Conservation (phyloP, 2,797 vertebrate genomes). For the Yasuhikotakia modesta region DNA sequence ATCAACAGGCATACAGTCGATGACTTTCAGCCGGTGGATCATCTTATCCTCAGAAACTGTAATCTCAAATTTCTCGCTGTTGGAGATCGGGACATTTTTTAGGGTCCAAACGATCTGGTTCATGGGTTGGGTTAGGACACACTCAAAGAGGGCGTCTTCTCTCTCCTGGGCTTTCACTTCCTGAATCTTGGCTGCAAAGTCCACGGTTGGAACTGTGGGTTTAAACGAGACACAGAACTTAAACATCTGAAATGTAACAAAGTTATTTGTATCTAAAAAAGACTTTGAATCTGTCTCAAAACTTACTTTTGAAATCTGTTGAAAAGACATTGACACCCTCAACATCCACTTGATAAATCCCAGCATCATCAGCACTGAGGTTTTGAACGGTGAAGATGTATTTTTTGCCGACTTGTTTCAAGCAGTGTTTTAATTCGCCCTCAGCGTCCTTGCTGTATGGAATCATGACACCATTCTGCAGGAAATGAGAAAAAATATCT, state of each 20-base stretch:
- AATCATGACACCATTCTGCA: conserved; percentile 84
- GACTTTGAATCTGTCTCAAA: not conserved
- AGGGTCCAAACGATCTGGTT: conserved; percentile 78
- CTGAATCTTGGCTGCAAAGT: conserved; percentile 79
- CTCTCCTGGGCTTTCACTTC: conserved; percentile 79
- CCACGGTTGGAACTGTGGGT: conserved; percentile 69
- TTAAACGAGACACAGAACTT: conserved; percentile 14
- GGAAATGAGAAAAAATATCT: not conserved
- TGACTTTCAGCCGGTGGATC: conserved; percentile 82
- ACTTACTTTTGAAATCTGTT: conserved; percentile 83
- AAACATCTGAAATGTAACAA: not conserved
- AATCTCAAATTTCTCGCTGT: conserved; percentile 77
- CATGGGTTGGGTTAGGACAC: conserved; percentile 77
- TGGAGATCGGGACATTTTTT: conserved; percentile 70
- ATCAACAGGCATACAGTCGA: conserved; percentile 77
- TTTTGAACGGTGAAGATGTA: conserved; percentile 81
- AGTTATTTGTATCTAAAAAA: too few species aligned
- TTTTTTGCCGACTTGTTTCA: conserved; percentile 83
- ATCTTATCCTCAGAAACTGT: conserved; percentile 81
- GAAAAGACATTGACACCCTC: conserved; percentile 85
- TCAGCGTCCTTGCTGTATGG: conserved; percentile 68
- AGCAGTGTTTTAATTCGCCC: conserved; percentile 71
- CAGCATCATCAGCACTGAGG: conserved; percentile 80
- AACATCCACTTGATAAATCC: conserved; percentile 87
- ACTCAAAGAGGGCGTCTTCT: conserved; percentile 80